Evolutionary conservation across 2,113 vertebrate genomes (phyloP).

Genomic region (Ochotona curzoniae): DNA sequence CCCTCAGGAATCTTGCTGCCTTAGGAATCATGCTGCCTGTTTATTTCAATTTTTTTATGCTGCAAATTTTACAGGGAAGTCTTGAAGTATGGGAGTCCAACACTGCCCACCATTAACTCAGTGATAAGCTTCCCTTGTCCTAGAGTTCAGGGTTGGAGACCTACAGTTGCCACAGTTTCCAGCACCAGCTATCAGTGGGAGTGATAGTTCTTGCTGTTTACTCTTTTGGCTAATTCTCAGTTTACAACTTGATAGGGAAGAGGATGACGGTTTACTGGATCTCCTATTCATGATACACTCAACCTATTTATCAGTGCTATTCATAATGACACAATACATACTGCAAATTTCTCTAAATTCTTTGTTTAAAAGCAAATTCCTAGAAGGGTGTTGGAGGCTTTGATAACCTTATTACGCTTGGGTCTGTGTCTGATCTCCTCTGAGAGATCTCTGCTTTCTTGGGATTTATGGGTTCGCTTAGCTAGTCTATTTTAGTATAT

Average conservation of each 20-base stretch:
- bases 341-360: conserved; percentile 5
- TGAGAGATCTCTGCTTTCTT: not conserved
- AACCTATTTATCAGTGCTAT: not conserved
- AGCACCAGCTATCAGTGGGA: not conserved
- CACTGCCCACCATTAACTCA: not conserved
- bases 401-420: not conserved
- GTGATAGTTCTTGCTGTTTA: not conserved
- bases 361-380: not conserved
- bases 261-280: not conserved
- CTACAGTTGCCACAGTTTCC: not conserved
- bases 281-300: not conserved
- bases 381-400: not conserved
- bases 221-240: not conserved
- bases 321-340: not conserved
- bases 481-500: too few relatives aligned
- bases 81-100: too few relatives aligned
- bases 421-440: not conserved
- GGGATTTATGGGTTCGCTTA: conserved; percentile 16
- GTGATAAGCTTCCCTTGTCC: not conserved
- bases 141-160: not conserved
- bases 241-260: conserved; percentile 25
- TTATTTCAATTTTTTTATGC: not conserved
- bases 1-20: not conserved
- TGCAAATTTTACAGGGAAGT: not conserved
- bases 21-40: not conserved